Percentiles rank a stretch among this genome's conserved stretches.
phyloP scores from a whole-genome alignment of 1,140 invertebrate genomes.

The Hetaerina americana region DNA sequence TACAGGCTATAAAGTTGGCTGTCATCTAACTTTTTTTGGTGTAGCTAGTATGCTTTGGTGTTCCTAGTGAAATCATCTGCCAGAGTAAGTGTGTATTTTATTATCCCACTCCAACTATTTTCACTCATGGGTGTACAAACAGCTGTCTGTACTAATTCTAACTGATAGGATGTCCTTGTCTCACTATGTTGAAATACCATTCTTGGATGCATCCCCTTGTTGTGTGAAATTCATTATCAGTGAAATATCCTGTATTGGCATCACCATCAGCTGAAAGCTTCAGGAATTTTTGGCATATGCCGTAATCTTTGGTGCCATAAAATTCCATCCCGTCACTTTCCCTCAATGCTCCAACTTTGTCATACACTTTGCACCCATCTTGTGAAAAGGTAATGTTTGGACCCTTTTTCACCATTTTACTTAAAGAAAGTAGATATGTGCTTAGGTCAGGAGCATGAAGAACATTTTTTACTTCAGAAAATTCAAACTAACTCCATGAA shows the following conservation, averaged over 20 bases:
- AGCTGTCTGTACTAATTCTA: too few species aligned
- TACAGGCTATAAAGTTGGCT: too few species aligned
- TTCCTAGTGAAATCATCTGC: too few species aligned
- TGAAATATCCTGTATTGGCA: background rate
- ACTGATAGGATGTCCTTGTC: background rate
- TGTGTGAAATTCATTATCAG: background rate
- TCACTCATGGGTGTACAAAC: too few species aligned
- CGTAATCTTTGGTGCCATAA: background rate
- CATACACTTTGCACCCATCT: background rate
- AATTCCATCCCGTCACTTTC: background rate
- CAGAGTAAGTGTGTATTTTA: too few species aligned
- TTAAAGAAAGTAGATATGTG: background rate
- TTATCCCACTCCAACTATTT: too few species aligned
- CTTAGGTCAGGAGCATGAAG: background rate
- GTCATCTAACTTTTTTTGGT: too few species aligned
- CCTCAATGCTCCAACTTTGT: background rate
- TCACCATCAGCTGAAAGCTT: background rate
- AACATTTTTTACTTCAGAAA: background rate
- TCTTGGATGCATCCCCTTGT: background rate
- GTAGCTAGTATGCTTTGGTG: too few species aligned
- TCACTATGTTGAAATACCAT: background rate
- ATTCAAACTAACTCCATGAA: background rate
- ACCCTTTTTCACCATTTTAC: background rate
- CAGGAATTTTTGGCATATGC: background rate
- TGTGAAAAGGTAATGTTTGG: background rate